These are phyloP conservation scores for Eulithis prunata DNA, from an alignment of 2,888 invertebrate genomes.

Conservation along the genomic window DNA sequence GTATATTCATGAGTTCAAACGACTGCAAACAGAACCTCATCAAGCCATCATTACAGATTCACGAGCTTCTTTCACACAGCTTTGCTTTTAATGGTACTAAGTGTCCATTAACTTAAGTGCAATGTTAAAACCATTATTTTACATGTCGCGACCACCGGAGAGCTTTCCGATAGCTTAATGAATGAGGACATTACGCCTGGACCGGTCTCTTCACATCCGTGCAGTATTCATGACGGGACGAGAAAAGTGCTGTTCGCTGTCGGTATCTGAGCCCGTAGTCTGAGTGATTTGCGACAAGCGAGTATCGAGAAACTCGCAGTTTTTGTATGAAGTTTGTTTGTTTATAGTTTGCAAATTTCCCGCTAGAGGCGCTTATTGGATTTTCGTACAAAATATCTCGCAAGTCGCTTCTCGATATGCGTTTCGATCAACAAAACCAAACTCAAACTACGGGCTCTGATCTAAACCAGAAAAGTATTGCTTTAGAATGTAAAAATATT, in stretches of 20 bases:
- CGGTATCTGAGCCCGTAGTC: no score
- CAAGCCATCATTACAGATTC: conserved; percentile 15
- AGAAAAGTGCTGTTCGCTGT: neutral
- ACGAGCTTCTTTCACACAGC: conserved; percentile 26
- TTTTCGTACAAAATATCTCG: no score
- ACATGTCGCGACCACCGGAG: conserved; percentile 54
- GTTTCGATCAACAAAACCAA: no score
- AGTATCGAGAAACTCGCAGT: no score
- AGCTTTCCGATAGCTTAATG: conserved; percentile 66
- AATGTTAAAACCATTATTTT: conserved; percentile 46
- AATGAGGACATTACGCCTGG: conserved; percentile 62
- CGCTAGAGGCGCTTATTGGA: no score
- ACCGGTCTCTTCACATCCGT: conserved; percentile 18
- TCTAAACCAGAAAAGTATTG: no score
- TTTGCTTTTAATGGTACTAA: conserved; percentile 37
- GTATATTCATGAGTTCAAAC: neutral
- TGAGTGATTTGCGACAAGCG: no score
- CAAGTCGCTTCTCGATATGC: no score
- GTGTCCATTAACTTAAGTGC: conserved; percentile 44
- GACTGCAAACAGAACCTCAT: conserved; percentile 6
- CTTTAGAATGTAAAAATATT: no score
- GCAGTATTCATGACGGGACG: conserved; percentile 5
- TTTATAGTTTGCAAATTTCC: no score
- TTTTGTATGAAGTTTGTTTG: no score
- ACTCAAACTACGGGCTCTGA: no score